A percentile compares a stretch with the other conserved stretches of the same genome.
Conservation (phyloP, 1,140 invertebrate genomes). For the honey bee (Apis mellifera) region DNA sequence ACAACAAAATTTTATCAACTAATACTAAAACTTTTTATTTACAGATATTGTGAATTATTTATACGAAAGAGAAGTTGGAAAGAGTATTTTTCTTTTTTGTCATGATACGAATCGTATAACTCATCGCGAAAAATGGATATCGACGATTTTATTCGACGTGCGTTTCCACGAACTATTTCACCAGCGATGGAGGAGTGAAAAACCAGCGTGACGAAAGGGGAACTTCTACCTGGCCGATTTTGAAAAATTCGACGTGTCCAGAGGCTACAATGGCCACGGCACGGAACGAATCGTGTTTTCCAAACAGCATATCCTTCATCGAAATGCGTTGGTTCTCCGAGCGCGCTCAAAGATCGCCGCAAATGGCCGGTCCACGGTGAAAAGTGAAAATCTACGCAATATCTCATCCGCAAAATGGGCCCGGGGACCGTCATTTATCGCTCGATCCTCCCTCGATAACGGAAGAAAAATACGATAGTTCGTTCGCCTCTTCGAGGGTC, state of each 20-base stretch:
- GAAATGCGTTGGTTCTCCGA: neutral
- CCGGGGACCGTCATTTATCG: conserved; percentile 50
- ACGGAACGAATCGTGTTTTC: conserved; percentile 72
- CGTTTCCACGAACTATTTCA: neutral
- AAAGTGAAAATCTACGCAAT: conserved; percentile 64
- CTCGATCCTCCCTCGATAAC: conserved; percentile 57
- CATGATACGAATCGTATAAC: neutral
- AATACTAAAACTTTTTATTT: neutral
- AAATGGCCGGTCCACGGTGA: conserved; percentile 42
- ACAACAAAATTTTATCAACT: neutral
- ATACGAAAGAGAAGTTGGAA: too few relatives aligned
- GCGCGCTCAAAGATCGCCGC: conserved; percentile 45
- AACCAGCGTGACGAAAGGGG: conserved; percentile 49
- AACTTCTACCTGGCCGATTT: conserved; percentile 58
- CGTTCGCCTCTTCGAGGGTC: neutral
- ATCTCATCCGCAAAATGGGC: conserved; percentile 54
- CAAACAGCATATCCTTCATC: conserved; percentile 58
- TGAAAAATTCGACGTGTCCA: conserved; percentile 55
- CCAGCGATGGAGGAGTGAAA: neutral
- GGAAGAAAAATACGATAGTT: conserved; percentile 36
- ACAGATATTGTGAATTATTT: neutral
- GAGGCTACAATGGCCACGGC: conserved; percentile 46
- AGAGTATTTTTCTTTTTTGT: too few relatives aligned
- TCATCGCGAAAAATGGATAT: neutral
- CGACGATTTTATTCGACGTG: conserved; percentile 10